Conservation (phyloP, 2,113 vertebrate species). For the Heliornis fulica region DNA sequence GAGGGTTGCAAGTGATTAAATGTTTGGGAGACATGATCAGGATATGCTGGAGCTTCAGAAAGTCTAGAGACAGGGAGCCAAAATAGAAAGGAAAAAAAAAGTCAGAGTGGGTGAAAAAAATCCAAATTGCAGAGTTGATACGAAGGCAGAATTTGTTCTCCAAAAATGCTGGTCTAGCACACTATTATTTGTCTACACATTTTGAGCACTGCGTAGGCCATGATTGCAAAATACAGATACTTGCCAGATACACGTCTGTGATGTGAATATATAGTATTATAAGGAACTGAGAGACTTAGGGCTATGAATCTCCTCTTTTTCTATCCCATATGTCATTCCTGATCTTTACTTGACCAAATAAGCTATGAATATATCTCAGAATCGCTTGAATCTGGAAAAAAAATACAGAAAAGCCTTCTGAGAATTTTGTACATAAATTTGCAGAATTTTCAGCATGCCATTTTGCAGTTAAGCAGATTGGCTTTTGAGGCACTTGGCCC, state of each 20-base stretch:
- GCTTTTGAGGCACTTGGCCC: background rate
- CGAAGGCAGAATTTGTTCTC: background rate
- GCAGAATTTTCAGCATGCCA: background rate
- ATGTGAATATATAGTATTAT: background rate
- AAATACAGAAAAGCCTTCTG: background rate
- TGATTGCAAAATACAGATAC: background rate
- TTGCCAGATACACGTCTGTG: background rate
- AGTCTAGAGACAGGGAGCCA: background rate
- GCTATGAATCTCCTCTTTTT: background rate
- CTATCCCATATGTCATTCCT: background rate
- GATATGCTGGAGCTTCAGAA: background rate
- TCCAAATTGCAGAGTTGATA: background rate
- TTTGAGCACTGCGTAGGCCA: background rate
- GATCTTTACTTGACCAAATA: background rate
- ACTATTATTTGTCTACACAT: background rate
- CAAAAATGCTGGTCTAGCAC: background rate
- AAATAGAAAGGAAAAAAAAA: background rate
- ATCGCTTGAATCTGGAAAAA: background rate
- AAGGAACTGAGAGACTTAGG: background rate
- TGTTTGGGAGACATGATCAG: background rate
- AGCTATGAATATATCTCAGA: background rate
- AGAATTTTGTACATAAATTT: background rate
- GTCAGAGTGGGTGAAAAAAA: background rate
- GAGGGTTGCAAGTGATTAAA: background rate
- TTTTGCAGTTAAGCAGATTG: slow-evolving; percentile 14